Conservation (phyloP, 2,113 vertebrate species). For the Poeciliopsis occidentalis region DNA sequence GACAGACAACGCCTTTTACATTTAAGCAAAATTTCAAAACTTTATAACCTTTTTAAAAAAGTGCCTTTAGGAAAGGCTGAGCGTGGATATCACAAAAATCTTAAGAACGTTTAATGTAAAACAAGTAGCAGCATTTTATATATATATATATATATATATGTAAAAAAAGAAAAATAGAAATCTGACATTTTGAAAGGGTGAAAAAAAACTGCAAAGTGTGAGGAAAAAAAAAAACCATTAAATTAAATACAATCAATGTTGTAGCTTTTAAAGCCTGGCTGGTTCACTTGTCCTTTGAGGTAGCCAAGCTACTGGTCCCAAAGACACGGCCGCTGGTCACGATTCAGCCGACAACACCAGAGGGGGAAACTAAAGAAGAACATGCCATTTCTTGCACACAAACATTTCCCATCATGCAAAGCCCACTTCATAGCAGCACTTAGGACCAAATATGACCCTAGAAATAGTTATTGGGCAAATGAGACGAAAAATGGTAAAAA, state of each 20-base stretch:
- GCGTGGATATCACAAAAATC: background rate
- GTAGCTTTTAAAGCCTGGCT: slow-evolving; percentile 75
- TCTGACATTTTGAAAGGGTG: slow-evolving; percentile 62
- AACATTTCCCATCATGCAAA: slow-evolving; percentile 62
- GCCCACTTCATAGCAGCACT: slow-evolving; percentile 93
- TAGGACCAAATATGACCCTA: slow-evolving; percentile 82
- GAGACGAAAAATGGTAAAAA: slow-evolving; percentile 58
- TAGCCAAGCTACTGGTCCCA: slow-evolving; percentile 69
- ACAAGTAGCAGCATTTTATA: slow-evolving; percentile 91
- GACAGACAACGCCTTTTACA: too few species aligned
- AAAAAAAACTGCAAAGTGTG: slow-evolving; percentile 49
- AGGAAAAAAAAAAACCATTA: slow-evolving; percentile 48
- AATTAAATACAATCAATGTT: slow-evolving; percentile 77
- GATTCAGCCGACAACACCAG: slow-evolving; percentile 46
- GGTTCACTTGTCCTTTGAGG: slow-evolving; percentile 57
- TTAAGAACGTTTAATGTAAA: slow-evolving; percentile 88
- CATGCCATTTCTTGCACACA: slow-evolving; percentile 2
- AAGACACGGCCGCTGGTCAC: slow-evolving; percentile 36
- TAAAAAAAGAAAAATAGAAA: slow-evolving; percentile 54
- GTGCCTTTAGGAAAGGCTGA: background rate
- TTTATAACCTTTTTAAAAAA: background rate
- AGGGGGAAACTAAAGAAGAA: slow-evolving; percentile 17
- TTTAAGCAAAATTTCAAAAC: background rate
- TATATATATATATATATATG: slow-evolving; percentile 35
- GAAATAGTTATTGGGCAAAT: slow-evolving; percentile 82